These are phyloP conservation scores for Progne subis DNA, from an alignment of 2,113 vertebrate species.

Conservation along the genomic window DNA sequence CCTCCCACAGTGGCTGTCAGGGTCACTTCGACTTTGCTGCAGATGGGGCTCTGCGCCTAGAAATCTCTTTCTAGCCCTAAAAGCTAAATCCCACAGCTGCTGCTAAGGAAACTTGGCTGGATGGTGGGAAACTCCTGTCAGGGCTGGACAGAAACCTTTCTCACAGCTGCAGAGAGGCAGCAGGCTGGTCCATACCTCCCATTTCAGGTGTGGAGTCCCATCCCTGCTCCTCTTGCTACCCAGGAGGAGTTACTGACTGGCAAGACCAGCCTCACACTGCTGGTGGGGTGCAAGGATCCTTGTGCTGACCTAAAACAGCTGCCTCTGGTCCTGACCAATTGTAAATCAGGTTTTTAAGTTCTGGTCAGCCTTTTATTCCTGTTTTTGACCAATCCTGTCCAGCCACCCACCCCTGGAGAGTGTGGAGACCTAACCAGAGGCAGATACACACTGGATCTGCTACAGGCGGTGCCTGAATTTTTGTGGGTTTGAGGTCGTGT, in stretches of 20 bases:
- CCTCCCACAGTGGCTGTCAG: conserved; percentile 36
- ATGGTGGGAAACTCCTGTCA: not conserved
- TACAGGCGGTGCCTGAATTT: not conserved
- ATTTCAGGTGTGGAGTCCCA: not conserved
- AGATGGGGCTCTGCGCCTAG: conserved; percentile 40
- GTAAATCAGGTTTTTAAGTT: not conserved
- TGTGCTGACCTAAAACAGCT: not conserved
- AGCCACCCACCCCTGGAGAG: not conserved
- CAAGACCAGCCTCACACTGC: fast-evolving
- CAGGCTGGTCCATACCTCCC: not conserved
- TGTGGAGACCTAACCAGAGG: not conserved
- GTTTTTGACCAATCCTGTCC: not conserved
- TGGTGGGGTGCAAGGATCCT: not conserved
- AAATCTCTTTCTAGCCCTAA: conserved; percentile 38
- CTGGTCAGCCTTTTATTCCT: not conserved
- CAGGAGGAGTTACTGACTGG: not conserved
- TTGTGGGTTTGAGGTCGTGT: not conserved
- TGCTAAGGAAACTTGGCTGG: conserved; percentile 35
- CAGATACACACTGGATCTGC: not conserved
- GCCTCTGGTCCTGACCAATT: not conserved
- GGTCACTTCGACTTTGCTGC: conserved; percentile 28
- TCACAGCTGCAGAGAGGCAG: not conserved
- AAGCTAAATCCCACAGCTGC: conserved; percentile 18
- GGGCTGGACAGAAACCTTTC: not conserved
- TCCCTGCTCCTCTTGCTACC: not conserved